phyloP scores from a whole-genome alignment of 37 sponge, comb jelly and placozoan species.

The Spongilla lacustris region DNA sequence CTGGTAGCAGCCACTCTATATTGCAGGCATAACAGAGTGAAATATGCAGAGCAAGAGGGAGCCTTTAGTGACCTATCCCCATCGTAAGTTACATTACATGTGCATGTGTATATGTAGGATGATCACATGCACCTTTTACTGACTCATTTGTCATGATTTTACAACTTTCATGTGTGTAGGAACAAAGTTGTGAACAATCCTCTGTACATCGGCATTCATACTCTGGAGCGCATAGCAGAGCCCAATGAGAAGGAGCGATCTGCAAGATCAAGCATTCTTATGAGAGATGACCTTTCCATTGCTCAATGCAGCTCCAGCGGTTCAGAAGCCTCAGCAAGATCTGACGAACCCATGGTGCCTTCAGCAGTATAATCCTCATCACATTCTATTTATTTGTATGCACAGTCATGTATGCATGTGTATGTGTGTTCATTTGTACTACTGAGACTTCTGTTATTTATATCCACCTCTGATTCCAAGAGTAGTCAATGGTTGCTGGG shows the following conservation, averaged over 20 bases:
- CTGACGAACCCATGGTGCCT: not conserved
- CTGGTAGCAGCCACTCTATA: not conserved
- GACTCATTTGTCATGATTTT: not conserved
- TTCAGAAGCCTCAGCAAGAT: not conserved
- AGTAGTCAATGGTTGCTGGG: too few species aligned
- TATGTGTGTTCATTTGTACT: not conserved
- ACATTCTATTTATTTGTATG: not conserved
- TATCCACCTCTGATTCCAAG: too few species aligned
- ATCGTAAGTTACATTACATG: not conserved
- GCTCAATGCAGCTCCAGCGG: not conserved
- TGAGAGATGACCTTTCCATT: not conserved
- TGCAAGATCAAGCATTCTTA: not conserved
- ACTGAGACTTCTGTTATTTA: too few species aligned
- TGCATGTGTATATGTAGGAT: too few species aligned
- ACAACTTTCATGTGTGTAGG: not conserved
- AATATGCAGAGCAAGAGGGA: not conserved
- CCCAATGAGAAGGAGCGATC: not conserved
- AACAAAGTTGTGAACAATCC: not conserved
- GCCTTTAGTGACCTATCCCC: not conserved
- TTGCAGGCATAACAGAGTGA: not conserved
- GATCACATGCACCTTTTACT: too few species aligned
- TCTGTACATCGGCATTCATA: not conserved
- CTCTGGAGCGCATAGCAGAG: not conserved
- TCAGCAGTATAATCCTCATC: not conserved
- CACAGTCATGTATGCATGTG: not conserved